Evolutionary conservation across 2,888 invertebrate species (phyloP).

Genomic region (Trachelus iudaicus): DNA sequence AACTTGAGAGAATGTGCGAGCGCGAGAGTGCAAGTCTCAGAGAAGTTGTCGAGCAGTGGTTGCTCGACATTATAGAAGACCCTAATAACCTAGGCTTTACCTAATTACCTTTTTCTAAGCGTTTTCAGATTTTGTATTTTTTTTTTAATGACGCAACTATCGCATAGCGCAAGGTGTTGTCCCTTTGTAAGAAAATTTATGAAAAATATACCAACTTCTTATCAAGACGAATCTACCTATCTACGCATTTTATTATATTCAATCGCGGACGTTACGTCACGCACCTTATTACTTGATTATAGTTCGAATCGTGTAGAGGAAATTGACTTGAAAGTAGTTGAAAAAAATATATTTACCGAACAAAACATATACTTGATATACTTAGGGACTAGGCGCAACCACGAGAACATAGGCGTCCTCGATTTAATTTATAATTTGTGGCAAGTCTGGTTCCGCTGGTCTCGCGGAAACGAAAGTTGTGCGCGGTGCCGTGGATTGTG

Average conservation of each 20-base stretch:
- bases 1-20: background rate
- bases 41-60: background rate
- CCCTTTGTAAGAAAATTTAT: slow-evolving; percentile 16
- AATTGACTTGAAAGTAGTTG: background rate
- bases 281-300: background rate
- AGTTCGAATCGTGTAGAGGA: background rate
- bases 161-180: background rate
- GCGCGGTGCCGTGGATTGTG: background rate
- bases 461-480: slow-evolving; percentile 5
- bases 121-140: background rate
- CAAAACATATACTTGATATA: background rate
- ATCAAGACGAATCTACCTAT: background rate
- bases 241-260: background rate
- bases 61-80: background rate
- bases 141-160: background rate
- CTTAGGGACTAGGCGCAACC: background rate
- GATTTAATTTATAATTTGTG: slow-evolving; percentile 12
- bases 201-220: slow-evolving; percentile 24
- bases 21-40: background rate
- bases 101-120: background rate
- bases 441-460: slow-evolving; percentile 9
- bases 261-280: background rate
- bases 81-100: background rate
- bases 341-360: background rate
- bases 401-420: background rate